Conservation (phyloP, 2,113 vertebrate species). For the Salminus brasiliensis region DNA sequence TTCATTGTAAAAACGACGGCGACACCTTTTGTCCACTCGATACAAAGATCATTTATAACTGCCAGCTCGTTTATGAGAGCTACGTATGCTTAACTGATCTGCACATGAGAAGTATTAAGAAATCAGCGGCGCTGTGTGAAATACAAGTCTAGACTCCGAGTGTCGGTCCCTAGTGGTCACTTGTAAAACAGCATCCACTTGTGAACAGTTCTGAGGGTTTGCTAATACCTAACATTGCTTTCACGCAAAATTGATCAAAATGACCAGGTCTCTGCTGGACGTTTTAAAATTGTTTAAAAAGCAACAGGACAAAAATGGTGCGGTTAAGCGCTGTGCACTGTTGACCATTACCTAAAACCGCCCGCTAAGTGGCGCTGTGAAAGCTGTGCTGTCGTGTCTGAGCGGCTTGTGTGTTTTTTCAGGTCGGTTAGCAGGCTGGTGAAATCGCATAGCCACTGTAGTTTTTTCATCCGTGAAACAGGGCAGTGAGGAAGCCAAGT, state of each 20-base stretch:
- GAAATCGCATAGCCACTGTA: neutral
- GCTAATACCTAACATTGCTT: neutral
- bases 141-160: neutral
- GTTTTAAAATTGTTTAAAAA: no score
- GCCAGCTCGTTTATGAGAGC: neutral
- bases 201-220: neutral
- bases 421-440: neutral
- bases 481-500: constrained; percentile 30
- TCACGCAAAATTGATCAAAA: no score
- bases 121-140: neutral
- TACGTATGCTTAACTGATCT: neutral
- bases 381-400: neutral
- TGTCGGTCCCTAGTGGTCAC: neutral
- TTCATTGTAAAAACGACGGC: no score
- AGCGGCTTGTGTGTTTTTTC: neutral
- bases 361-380: constrained; percentile 33
- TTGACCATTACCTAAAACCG: neutral
- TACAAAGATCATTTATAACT: no score
- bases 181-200: neutral
- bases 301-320: neutral
- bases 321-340: neutral
- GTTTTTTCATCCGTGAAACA: constrained; percentile 5
- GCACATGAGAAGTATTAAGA: neutral
- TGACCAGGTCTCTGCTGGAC: no score
- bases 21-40: no score